phyloP scores from a whole-genome alignment of 2,797 vertebrate genomes.

The Peromyscus attwateri region DNA sequence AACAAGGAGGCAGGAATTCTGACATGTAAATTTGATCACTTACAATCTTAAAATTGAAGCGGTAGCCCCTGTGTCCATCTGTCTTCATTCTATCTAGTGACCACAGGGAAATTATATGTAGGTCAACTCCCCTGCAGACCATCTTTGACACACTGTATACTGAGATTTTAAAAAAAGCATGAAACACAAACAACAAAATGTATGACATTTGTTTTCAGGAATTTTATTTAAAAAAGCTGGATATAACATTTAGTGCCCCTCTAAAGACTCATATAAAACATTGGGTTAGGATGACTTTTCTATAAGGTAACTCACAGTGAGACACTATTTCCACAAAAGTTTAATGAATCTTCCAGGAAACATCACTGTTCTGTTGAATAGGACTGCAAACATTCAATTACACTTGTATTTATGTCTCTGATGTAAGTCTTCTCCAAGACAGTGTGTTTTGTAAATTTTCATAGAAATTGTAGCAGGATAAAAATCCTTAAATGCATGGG shows the following conservation, averaged over 20 bases:
- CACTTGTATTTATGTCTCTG: background rate
- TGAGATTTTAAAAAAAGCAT: background rate
- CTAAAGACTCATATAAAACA: background rate
- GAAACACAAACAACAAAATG: background rate
- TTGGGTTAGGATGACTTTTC: background rate
- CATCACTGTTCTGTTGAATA: background rate
- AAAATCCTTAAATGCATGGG: background rate
- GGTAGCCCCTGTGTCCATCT: background rate
- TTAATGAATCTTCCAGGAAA: background rate
- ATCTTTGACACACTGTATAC: background rate
- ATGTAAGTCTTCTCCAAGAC: background rate
- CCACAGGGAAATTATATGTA: background rate
- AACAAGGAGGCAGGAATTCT: background rate
- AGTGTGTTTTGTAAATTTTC: conserved; percentile 13
- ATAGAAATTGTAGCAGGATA: background rate
- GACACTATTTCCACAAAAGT: background rate
- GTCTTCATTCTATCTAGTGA: background rate
- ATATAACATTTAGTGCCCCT: background rate
- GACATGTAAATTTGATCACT: background rate
- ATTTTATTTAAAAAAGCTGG: background rate
- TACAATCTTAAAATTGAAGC: background rate
- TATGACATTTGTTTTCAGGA: background rate
- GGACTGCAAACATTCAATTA: background rate
- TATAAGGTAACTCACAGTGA: background rate
- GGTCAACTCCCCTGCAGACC: background rate